phyloP scores from a whole-genome alignment of 2,113 vertebrate species.

The Naja naja region DNA sequence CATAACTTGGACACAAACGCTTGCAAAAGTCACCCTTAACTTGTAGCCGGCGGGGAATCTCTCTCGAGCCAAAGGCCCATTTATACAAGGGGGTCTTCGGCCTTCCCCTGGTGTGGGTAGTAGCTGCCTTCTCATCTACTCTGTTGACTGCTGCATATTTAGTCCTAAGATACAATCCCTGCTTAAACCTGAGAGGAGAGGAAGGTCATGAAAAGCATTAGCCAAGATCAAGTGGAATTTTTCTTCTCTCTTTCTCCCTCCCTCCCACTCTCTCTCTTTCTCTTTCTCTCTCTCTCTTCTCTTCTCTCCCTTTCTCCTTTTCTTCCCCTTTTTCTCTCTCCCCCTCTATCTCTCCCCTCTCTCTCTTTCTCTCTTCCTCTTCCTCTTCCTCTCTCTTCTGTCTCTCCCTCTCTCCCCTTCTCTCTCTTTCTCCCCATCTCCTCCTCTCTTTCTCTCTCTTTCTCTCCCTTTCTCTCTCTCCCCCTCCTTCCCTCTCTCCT shows the following conservation, averaged over 20 bases:
- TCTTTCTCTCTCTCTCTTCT: too few relatives aligned
- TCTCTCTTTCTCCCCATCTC: not conserved
- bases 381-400: too few relatives aligned
- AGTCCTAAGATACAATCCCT: too few relatives aligned
- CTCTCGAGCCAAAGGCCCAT: not conserved
- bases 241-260: not conserved
- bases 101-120: not conserved
- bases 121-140: not conserved
- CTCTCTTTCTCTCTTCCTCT: too few relatives aligned
- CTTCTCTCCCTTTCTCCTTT: too few relatives aligned
- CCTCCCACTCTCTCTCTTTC: accelerated
- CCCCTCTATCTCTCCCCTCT: not conserved
- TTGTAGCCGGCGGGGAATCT: not conserved
- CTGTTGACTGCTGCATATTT: too few relatives aligned
- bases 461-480: too few relatives aligned
- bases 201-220: not conserved
- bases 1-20: not conserved
- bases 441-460: accelerated
- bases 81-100: not conserved
- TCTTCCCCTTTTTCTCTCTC: too few relatives aligned
- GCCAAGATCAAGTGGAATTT: not conserved
- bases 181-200: not conserved
- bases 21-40: not conserved
- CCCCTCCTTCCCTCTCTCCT: too few relatives aligned
- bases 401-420: too few relatives aligned